A percentile compares a stretch with the other conserved stretches of the same genome.
phyloP scores from a whole-genome alignment of 2,797 vertebrate species.

The Gymnodraco acuticeps region DNA sequence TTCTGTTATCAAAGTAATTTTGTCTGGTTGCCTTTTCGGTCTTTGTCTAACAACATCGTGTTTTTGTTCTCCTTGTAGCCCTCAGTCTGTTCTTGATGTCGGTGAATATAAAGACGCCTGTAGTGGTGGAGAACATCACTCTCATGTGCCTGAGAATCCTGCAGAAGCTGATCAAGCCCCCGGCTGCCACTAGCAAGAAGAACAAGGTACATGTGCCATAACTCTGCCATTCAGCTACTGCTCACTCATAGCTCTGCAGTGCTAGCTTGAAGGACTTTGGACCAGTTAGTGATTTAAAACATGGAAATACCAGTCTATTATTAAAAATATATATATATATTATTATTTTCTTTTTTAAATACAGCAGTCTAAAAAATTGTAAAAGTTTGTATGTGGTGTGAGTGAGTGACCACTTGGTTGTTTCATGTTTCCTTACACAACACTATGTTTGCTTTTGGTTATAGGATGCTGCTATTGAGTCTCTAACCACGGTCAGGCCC shows the following conservation, averaged over 20 bases:
- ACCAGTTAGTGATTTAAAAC: no score
- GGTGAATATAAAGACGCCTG: slow-evolving; percentile 98
- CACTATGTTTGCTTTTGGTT: slow-evolving; percentile 37
- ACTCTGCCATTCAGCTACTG: not conserved
- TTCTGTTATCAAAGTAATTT: not conserved
- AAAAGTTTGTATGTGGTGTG: not conserved
- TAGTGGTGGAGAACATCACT: slow-evolving; percentile 98
- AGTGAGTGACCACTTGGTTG: not conserved
- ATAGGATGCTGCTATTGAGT: slow-evolving; percentile 94
- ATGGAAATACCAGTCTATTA: no score
- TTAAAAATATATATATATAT: not conserved
- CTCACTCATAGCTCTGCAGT: not conserved
- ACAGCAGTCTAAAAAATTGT: not conserved
- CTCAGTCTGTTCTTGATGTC: slow-evolving; percentile 98
- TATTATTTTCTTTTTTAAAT: not conserved
- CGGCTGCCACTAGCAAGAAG: slow-evolving; percentile 97
- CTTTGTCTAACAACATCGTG: not conserved
- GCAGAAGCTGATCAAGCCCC: slow-evolving; percentile 97
- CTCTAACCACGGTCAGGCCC: slow-evolving; percentile 96
- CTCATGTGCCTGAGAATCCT: slow-evolving; percentile 98
- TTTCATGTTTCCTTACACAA: not conserved
- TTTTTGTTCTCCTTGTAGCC: slow-evolving; percentile 78
- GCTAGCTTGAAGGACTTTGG: no score
- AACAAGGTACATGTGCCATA: slow-evolving; percentile 89
- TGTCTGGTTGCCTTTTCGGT: not conserved